These are phyloP conservation scores for Neodiprion virginianus DNA, from an alignment of 1,140 invertebrate species.

Conservation along the genomic window DNA sequence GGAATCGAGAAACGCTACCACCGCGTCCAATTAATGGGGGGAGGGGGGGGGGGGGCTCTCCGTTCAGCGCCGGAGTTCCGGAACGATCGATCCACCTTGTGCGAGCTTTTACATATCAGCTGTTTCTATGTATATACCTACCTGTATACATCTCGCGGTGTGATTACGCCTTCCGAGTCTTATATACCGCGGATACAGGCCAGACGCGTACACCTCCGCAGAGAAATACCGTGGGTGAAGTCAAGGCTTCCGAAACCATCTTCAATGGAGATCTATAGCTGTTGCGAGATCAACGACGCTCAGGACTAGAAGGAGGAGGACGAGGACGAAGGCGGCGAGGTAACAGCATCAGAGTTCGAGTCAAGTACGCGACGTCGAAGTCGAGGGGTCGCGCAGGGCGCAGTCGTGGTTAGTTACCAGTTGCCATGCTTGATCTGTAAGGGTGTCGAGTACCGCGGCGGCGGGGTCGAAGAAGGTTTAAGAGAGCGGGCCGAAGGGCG, in stretches of 20 bases:
- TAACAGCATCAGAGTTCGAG: not conserved
- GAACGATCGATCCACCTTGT: not conserved
- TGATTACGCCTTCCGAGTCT: too few relatives aligned
- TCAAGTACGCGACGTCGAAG: not conserved
- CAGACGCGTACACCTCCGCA: too few relatives aligned
- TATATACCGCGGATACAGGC: too few relatives aligned
- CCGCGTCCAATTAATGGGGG: not conserved
- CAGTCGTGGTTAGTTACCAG: not conserved
- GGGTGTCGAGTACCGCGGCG: not conserved
- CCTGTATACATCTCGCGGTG: too few relatives aligned
- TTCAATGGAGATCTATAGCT: too few relatives aligned
- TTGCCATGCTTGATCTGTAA: slow-evolving; percentile 1
- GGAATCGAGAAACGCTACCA: not conserved
- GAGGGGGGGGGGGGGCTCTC: not conserved
- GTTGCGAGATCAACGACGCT: too few relatives aligned
- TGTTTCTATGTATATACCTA: too few relatives aligned
- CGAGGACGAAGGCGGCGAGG: too few relatives aligned
- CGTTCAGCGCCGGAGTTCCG: not conserved
- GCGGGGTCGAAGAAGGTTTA: not conserved
- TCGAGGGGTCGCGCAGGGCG: not conserved
- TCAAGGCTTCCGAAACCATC: too few relatives aligned
- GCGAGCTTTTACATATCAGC: not conserved
- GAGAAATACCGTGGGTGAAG: too few relatives aligned
- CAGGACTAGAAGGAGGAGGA: too few relatives aligned
- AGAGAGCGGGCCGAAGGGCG: not conserved